A percentile compares a stretch with the other conserved stretches of the same genome.
These are phyloP conservation scores for Amblyteles armatorius DNA, from an alignment of 2,888 invertebrate species.

Conservation along the genomic window DNA sequence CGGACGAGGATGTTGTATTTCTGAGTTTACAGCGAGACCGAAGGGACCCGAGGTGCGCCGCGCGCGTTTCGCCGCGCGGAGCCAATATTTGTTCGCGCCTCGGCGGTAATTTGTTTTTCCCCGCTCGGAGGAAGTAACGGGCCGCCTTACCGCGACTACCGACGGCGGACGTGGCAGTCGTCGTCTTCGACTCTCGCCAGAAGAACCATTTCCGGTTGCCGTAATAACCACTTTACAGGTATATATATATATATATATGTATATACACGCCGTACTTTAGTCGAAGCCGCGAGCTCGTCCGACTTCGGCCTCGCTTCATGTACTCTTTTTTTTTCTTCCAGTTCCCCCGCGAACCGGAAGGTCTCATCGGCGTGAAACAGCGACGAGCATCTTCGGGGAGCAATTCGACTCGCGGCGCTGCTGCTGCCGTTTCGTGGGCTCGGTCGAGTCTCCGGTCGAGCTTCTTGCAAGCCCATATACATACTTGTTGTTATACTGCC, in stretches of 20 bases:
- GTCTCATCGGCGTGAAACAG: conserved; percentile 33
- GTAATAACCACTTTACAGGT: conserved; percentile 67
- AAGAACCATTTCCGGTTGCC: conserved; percentile 64
- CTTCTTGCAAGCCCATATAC: conserved; percentile 13
- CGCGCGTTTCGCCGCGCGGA: conserved; percentile 55
- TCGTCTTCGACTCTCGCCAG: conserved; percentile 55
- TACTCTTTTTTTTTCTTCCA: conserved; percentile 11
- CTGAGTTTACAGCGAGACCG: conserved; percentile 18
- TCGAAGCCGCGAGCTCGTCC: conserved; percentile 3
- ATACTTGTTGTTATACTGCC: conserved; percentile 54
- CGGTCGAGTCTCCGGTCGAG: conserved; percentile 39
- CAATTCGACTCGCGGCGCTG: conserved; percentile 66
- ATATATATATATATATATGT: neutral
- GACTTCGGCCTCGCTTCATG: conserved; percentile 8
- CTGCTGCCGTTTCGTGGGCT: conserved; percentile 37
- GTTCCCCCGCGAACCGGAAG: conserved; percentile 49
- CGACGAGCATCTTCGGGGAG: conserved; percentile 71
- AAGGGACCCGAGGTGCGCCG: neutral
- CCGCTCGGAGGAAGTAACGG: conserved; percentile 69
- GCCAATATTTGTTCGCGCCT: conserved; percentile 76
- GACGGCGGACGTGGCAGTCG: conserved; percentile 17
- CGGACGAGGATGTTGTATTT: conserved; percentile 50
- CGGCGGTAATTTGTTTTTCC: conserved; percentile 78
- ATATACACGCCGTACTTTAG: neutral
- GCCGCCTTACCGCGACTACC: conserved; percentile 55